Conservation (phyloP, 2,797 vertebrate species). For the Muscicapa striata region DNA sequence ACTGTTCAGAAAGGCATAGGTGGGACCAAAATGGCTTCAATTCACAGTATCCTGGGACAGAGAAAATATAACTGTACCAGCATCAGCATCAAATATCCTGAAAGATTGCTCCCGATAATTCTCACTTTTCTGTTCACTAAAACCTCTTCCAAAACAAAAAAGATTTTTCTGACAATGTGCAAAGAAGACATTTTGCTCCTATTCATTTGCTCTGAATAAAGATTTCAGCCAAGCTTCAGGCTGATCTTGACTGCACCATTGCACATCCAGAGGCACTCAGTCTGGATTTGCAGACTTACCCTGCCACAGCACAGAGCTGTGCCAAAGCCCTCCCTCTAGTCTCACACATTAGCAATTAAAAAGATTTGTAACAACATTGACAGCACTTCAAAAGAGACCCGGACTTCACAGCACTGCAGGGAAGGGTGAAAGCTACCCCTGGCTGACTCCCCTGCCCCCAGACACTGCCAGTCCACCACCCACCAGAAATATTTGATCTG, state of each 20-base stretch:
- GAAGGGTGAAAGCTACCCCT: background rate
- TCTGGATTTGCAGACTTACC: background rate
- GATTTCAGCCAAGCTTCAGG: background rate
- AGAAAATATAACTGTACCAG: background rate
- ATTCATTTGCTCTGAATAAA: background rate
- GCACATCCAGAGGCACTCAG: background rate
- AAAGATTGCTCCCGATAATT: background rate
- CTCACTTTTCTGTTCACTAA: background rate
- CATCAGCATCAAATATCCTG: background rate
- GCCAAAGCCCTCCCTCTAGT: fast-evolving
- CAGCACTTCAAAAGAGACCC: background rate
- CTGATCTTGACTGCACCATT: background rate
- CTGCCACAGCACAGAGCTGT: fast-evolving
- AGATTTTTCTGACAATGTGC: conserved; percentile 30
- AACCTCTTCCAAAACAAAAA: background rate
- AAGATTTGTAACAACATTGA: background rate
- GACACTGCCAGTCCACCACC: fast-evolving
- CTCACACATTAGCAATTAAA: background rate
- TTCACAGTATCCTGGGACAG: background rate
- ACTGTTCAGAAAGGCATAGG: conserved; percentile 16
- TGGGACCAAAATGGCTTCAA: background rate
- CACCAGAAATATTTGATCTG: background rate
- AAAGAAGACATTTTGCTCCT: conserved; percentile 9
- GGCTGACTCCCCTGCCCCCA: background rate
- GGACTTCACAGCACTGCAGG: background rate